Percentiles rank a stretch among this genome's conserved stretches.
Evolutionary conservation across 2,797 vertebrate species (phyloP).

Genomic region (Cynopterus sphinx): DNA sequence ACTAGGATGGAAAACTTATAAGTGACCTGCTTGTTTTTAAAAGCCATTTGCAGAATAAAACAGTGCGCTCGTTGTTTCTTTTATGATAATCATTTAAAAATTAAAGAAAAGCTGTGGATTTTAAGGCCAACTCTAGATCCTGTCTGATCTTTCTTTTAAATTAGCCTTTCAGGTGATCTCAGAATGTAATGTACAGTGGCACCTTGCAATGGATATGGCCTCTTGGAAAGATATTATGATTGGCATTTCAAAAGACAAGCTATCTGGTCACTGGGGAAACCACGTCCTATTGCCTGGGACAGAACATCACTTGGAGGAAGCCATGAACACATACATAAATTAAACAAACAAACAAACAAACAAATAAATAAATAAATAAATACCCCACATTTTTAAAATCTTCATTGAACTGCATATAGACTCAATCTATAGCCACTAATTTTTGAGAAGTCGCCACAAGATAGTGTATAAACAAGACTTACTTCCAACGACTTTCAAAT

Average conservation of each 20-base stretch:
- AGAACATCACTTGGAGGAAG: neutral
- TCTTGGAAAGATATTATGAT: neutral
- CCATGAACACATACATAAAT: neutral
- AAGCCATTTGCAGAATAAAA: neutral
- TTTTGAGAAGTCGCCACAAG: neutral
- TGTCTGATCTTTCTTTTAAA: neutral
- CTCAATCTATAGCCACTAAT: neutral
- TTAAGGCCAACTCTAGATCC: neutral
- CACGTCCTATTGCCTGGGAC: neutral
- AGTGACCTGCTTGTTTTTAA: constrained; percentile 32
- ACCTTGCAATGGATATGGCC: neutral
- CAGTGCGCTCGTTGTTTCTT: neutral
- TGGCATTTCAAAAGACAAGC: neutral
- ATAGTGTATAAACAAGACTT: constrained; percentile 16
- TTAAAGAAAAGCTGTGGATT: neutral
- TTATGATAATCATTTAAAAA: constrained; percentile 30
- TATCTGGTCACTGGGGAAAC: neutral
- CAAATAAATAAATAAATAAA: no score
- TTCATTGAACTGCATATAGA: neutral
- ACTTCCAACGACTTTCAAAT: constrained; percentile 11
- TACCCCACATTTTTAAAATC: neutral
- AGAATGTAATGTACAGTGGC: neutral
- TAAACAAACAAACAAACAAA: neutral
- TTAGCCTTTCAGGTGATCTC: neutral
- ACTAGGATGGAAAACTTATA: neutral